phyloP scores from a whole-genome alignment of 2,797 vertebrate genomes.

The Sorex maritimensis region DNA sequence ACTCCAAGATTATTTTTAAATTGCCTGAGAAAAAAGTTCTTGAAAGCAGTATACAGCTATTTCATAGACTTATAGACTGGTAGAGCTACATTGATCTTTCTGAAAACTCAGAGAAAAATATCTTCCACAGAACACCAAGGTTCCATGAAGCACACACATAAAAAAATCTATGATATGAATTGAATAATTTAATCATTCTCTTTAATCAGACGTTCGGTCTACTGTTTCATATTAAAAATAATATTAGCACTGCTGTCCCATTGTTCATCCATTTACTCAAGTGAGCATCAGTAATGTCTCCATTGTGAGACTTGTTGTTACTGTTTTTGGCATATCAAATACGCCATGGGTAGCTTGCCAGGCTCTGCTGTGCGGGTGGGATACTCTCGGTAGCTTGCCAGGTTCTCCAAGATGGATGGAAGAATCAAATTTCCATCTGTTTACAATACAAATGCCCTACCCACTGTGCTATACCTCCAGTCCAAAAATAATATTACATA shows the following conservation, averaged over 20 bases:
- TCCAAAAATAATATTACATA: neutral
- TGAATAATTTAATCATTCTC: constrained; percentile 14
- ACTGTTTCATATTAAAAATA: neutral
- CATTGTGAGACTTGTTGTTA: too few relatives aligned
- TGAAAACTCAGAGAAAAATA: neutral
- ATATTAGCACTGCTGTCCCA: neutral
- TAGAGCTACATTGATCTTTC: neutral
- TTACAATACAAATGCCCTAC: too few relatives aligned
- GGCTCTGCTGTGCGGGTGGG: too few relatives aligned
- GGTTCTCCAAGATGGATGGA: too few relatives aligned
- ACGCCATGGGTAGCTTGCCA: too few relatives aligned
- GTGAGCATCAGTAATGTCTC: too few relatives aligned
- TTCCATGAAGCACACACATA: neutral
- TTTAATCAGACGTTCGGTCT: neutral
- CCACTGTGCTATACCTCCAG: too few relatives aligned
- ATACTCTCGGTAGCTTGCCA: too few relatives aligned
- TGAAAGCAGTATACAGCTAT: constrained; percentile 1
- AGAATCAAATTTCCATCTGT: too few relatives aligned
- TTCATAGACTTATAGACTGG: neutral
- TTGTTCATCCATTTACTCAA: too few relatives aligned
- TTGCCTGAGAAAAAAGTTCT: neutral
- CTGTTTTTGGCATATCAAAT: too few relatives aligned
- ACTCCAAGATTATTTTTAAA: constrained; percentile 29
- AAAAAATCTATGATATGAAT: neutral
- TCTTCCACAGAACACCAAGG: neutral